Evolutionary conservation across 2,888 invertebrate genomes (phyloP).

Genomic region (Trachelus troglodyta): DNA sequence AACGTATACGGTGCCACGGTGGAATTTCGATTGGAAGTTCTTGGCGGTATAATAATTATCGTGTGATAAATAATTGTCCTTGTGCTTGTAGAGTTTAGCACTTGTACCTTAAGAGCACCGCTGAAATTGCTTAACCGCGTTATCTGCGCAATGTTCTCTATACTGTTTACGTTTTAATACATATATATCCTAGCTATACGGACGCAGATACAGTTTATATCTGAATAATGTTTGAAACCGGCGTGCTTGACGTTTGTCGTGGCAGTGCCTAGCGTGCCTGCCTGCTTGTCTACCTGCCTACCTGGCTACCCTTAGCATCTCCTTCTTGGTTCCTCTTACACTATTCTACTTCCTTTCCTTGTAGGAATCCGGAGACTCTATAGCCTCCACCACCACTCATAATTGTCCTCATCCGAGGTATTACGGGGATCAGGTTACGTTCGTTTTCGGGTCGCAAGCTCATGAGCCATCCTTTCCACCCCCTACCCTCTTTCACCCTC

Average conservation of each 20-base stretch:
- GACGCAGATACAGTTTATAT: slow-evolving; percentile 17
- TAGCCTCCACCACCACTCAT: slow-evolving; percentile 35
- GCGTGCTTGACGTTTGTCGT: slow-evolving; percentile 37
- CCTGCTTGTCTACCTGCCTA: slow-evolving; percentile 2
- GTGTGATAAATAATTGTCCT: not conserved
- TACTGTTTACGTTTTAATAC: not conserved
- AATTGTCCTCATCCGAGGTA: slow-evolving; percentile 49
- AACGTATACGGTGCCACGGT: not conserved
- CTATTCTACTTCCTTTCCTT: not conserved
- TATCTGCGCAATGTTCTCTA: not conserved
- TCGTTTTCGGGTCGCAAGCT: not conserved
- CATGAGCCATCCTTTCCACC: not conserved
- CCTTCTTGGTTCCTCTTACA: slow-evolving; percentile 9
- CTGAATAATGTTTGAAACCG: slow-evolving; percentile 53
- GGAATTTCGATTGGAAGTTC: not conserved
- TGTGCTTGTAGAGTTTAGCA: not conserved
- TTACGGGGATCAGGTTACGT: slow-evolving; percentile 19
- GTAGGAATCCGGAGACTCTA: not conserved
- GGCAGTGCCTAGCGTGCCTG: slow-evolving; percentile 23
- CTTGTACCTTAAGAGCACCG: not conserved
- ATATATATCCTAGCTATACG: not conserved
- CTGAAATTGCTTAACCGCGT: not conserved
- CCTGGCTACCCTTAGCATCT: not conserved
- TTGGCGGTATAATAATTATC: not conserved
- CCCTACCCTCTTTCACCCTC: not conserved